Percentiles rank a stretch among this genome's conserved stretches.
phyloP scores from a whole-genome alignment of 2,888 invertebrate species.

The Sisyra nigra region DNA sequence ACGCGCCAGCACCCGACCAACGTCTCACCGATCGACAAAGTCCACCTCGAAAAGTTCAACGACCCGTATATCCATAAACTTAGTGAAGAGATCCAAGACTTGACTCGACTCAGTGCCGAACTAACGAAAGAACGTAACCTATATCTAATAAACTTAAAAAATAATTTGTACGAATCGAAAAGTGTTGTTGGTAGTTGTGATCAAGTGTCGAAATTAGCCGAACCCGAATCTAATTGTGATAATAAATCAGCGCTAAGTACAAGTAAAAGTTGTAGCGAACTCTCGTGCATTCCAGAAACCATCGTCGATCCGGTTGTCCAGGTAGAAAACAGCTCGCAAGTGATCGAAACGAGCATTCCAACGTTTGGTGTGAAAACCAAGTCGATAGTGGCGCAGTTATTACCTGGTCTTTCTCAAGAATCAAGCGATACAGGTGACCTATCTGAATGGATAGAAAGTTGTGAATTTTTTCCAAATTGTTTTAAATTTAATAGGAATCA shows the following conservation, averaged over 20 bases:
- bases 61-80: constrained; percentile 43
- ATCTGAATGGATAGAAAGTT: constrained; percentile 36
- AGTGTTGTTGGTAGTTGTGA: constrained; percentile 25
- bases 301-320: too few species aligned
- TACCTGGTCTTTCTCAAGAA: constrained; percentile 35
- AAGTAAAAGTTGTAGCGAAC: constrained; percentile 9
- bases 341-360: too few species aligned
- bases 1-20: constrained; percentile 24
- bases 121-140: constrained; percentile 37
- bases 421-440: constrained; percentile 38
- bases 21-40: constrained; percentile 21
- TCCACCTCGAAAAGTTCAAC: constrained; percentile 34
- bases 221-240: constrained; percentile 22
- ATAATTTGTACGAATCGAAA: constrained; percentile 17
- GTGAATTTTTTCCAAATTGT: constrained; percentile 35
- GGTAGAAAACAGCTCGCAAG: too few species aligned
- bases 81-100: constrained; percentile 38
- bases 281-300: background rate
- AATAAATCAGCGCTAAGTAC: constrained; percentile 11
- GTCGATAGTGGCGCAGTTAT: constrained; percentile 3
- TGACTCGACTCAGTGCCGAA: constrained; percentile 39
- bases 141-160: constrained; percentile 36
- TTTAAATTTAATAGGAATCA: too few species aligned
- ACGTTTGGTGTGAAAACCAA: background rate
- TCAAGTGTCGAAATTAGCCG: constrained; percentile 30